Evolutionary conservation across 2,113 vertebrate species (phyloP).

Genomic region (Scalopus aquaticus): DNA sequence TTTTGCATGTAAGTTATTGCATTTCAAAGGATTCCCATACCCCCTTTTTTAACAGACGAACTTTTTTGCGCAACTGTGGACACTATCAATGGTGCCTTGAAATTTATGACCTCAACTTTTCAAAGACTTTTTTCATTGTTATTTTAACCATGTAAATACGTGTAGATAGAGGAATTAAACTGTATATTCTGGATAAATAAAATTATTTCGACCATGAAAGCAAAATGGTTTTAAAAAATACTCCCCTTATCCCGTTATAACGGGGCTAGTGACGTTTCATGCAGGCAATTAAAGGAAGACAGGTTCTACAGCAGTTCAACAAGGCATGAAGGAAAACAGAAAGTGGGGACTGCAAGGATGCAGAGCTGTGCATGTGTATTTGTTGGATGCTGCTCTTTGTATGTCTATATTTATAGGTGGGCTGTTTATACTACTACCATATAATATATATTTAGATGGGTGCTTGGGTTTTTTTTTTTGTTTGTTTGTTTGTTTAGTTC

Average conservation of each 20-base stretch:
- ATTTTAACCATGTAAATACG: constrained; percentile 91
- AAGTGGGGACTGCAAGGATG: neutral
- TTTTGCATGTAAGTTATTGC: constrained; percentile 99
- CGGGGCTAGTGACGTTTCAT: constrained; percentile 1
- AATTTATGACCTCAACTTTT: constrained; percentile 92
- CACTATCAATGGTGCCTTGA: constrained; percentile 94
- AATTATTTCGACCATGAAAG: constrained; percentile 90
- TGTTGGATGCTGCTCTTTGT: neutral
- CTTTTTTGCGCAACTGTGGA: constrained; percentile 89
- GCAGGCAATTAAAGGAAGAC: constrained; percentile 32
- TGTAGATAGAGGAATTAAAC: constrained; percentile 93
- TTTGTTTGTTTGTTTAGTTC: neutral
- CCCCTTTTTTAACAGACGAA: constrained; percentile 88
- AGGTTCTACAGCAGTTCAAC: constrained; percentile 19
- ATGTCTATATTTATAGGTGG: constrained; percentile 1
- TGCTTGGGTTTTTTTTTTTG: neutral
- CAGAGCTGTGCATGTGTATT: neutral
- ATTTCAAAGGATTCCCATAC: constrained; percentile 91
- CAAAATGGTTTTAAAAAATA: constrained; percentile 48
- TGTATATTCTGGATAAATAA: constrained; percentile 95
- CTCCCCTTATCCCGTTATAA: neutral
- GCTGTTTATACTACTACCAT: constrained; percentile 14
- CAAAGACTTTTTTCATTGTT: constrained; percentile 90
- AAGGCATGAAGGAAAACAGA: neutral
- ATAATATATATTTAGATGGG: constrained; percentile 13